Conservation (phyloP, 1,140 invertebrate species). For the Rhyzopertha dominica region DNA sequence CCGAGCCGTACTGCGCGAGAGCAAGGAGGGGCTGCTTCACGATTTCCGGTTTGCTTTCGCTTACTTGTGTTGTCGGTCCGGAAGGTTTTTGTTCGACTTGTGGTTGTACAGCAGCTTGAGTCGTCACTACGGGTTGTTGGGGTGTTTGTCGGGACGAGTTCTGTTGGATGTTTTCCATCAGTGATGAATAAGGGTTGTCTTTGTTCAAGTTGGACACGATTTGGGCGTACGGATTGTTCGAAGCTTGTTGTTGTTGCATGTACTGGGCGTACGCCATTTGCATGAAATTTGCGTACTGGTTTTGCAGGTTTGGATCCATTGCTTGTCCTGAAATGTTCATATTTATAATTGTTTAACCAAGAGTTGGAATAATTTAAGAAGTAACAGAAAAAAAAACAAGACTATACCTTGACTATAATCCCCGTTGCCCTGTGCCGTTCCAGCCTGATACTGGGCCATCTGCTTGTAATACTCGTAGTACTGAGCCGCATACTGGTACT, state of each 20-base stretch:
- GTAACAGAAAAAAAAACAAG: neutral
- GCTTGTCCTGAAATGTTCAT: conserved; percentile 10
- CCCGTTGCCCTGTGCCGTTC: conserved; percentile 8
- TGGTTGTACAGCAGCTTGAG: neutral
- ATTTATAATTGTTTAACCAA: too few relatives aligned
- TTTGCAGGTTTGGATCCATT: conserved; percentile 30
- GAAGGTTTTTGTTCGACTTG: conserved; percentile 18
- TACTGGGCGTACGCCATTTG: conserved; percentile 40
- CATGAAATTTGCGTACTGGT: conserved; percentile 32
- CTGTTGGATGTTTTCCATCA: conserved; percentile 17
- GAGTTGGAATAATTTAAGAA: conserved; percentile 1
- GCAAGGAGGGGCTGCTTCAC: conserved; percentile 44
- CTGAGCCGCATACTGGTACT: conserved; percentile 40
- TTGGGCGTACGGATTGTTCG: conserved; percentile 38
- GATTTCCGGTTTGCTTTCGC: neutral
- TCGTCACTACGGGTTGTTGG: neutral
- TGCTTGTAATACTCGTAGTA: conserved; percentile 44
- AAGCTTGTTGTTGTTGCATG: conserved; percentile 25
- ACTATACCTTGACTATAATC: neutral
- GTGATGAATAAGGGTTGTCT: conserved; percentile 25
- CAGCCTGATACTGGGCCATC: conserved; percentile 29
- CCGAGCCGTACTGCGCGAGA: conserved; percentile 53
- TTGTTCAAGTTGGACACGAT: conserved; percentile 37
- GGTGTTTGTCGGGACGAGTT: conserved; percentile 14
- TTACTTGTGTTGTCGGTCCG: too few relatives aligned